These are phyloP conservation scores for Sinocyclocheilus maitianheensis DNA, from an alignment of 2,113 vertebrate genomes.

Conservation along the genomic window DNA sequence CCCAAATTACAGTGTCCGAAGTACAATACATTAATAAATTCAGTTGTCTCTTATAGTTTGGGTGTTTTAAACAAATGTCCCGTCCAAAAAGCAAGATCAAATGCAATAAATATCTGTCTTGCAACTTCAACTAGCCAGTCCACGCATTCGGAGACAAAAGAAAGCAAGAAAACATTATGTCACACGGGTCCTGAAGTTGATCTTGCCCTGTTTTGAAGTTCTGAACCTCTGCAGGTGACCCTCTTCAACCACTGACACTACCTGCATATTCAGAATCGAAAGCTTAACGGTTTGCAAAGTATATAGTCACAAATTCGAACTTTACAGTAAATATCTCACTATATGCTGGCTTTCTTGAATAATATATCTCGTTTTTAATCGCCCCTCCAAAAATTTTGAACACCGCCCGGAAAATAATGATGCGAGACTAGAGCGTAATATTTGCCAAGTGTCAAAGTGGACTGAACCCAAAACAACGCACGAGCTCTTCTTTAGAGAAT, in stretches of 20 bases:
- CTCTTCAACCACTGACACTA: not conserved
- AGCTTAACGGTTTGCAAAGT: not conserved
- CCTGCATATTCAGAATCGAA: not conserved
- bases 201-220: not conserved
- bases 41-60: not conserved
- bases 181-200: constrained; percentile 2
- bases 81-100: not conserved
- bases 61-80: not conserved
- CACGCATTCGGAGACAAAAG: not conserved
- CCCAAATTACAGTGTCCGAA: not conserved
- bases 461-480: constrained; percentile 32
- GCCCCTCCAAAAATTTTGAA: not conserved
- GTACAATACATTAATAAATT: not conserved
- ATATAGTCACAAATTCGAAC: not conserved
- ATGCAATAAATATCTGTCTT: not conserved
- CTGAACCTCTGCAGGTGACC: not conserved
- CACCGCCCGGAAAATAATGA: constrained; percentile 2
- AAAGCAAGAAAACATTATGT: not conserved
- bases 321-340: not conserved
- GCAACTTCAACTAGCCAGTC: constrained; percentile 5
- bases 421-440: not conserved
- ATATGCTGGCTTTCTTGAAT: not conserved
- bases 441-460: constrained; percentile 37
- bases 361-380: not conserved
- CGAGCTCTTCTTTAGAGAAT: constrained; percentile 18